phyloP scores from a whole-genome alignment of 2,113 vertebrate genomes.

The Phrynosoma platyrhinos region DNA sequence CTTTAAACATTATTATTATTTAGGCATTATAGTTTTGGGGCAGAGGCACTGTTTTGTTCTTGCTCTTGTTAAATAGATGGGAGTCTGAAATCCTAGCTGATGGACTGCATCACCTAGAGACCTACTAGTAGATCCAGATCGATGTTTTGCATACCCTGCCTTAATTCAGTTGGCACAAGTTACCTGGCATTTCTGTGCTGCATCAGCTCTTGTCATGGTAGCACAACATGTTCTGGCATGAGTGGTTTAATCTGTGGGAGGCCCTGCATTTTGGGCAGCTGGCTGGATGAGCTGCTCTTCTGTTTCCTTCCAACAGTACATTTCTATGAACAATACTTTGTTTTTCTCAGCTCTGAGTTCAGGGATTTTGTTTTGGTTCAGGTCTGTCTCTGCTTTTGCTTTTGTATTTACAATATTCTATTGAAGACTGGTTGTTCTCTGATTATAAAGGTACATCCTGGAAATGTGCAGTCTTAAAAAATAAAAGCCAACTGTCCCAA shows the following conservation, averaged over 20 bases:
- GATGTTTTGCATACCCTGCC: too few relatives aligned
- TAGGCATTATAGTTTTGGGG: neutral
- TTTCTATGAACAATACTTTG: neutral
- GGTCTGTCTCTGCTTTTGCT: slow-evolving; percentile 58
- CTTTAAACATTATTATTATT: neutral
- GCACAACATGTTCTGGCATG: slow-evolving; percentile 12
- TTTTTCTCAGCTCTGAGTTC: slow-evolving; percentile 44
- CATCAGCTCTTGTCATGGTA: neutral
- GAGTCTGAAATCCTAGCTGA: neutral
- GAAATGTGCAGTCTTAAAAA: slow-evolving; percentile 65
- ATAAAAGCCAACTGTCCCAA: slow-evolving; percentile 47
- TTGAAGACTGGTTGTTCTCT: slow-evolving; percentile 63
- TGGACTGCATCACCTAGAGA: neutral
- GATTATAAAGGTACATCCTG: slow-evolving; percentile 72
- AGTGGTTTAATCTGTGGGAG: slow-evolving; percentile 14
- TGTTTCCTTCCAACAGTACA: neutral
- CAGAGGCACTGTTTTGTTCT: neutral
- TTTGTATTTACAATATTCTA: slow-evolving; percentile 59
- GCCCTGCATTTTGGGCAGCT: slow-evolving; percentile 3
- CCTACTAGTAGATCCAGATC: neutral
- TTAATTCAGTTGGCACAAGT: neutral
- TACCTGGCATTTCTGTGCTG: neutral
- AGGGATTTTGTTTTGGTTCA: slow-evolving; percentile 64
- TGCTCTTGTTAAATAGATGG: neutral
- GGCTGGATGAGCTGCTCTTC: neutral